Conservation (phyloP, 2,888 invertebrate genomes). For the Tubulanus polymorphus region DNA sequence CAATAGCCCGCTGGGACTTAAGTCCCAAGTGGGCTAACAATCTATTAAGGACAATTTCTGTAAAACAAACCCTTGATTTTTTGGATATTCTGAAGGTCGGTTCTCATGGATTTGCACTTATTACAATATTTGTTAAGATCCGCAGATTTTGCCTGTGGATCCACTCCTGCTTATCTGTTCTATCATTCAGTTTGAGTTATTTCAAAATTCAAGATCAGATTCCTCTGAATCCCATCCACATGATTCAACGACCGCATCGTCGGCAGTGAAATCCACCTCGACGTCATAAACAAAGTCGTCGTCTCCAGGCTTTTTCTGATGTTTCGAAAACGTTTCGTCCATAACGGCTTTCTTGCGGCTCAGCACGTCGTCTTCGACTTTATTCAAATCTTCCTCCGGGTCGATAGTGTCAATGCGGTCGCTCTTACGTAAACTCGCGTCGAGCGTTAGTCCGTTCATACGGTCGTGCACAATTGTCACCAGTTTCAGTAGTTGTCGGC, state of each 20-base stretch:
- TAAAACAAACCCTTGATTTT: too few species aligned
- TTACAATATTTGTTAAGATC: too few species aligned
- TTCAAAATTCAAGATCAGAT: slow-evolving; percentile 35
- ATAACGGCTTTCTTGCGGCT: slow-evolving; percentile 56
- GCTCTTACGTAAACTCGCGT: slow-evolving; percentile 47
- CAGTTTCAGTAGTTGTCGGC: slow-evolving; percentile 53
- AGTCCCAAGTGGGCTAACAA: too few species aligned
- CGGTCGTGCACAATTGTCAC: slow-evolving; percentile 55
- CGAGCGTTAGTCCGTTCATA: slow-evolving; percentile 49
- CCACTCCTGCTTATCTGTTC: too few species aligned
- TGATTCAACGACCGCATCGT: slow-evolving; percentile 33
- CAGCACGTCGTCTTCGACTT: slow-evolving; percentile 51
- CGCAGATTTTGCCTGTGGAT: too few species aligned
- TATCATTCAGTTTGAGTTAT: too few species aligned
- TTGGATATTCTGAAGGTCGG: too few species aligned
- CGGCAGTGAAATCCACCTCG: slow-evolving; percentile 50
- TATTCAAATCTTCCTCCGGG: slow-evolving; percentile 56
- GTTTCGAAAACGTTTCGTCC: slow-evolving; percentile 55
- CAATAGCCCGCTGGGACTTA: too few species aligned
- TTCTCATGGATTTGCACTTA: too few species aligned
- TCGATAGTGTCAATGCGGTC: slow-evolving; percentile 42
- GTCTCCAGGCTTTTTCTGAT: slow-evolving; percentile 53
- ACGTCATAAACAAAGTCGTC: slow-evolving; percentile 56
- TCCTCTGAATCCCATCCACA: slow-evolving; percentile 54
- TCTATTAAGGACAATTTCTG: too few species aligned